Conservation (phyloP, 2,888 invertebrate species). For the Hemithea aestivaria region DNA sequence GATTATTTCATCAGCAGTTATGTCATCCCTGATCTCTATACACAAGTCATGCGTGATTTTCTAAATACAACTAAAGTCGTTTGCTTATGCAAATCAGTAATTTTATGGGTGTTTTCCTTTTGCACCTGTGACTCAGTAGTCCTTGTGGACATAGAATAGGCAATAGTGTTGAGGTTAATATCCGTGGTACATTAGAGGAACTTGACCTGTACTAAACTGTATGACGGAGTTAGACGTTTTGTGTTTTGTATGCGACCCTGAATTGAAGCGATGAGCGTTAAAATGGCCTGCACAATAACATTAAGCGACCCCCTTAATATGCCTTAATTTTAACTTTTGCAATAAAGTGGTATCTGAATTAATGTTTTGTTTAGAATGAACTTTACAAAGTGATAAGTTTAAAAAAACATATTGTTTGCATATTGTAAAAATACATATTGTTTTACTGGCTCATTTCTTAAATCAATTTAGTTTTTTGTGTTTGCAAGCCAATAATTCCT, state of each 20-base stretch:
- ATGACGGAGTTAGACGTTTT: constrained; percentile 33
- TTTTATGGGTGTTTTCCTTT: constrained; percentile 29
- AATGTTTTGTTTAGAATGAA: too few relatives aligned
- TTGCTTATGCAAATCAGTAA: constrained; percentile 26
- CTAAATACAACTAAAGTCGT: constrained; percentile 25
- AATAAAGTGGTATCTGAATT: too few relatives aligned
- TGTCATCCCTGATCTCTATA: constrained; percentile 12
- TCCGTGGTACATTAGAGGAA: constrained; percentile 17
- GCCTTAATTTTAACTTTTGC: too few relatives aligned
- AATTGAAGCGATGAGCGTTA: constrained; percentile 26
- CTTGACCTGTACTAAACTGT: constrained; percentile 31
- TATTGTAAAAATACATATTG: too few relatives aligned
- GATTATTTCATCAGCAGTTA: constrained; percentile 10
- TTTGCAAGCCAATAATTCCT: too few relatives aligned
- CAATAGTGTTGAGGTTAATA: constrained; percentile 25
- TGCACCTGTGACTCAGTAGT: constrained; percentile 11
- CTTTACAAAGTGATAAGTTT: too few relatives aligned
- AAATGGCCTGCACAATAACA: constrained; percentile 28
- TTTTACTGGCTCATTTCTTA: too few relatives aligned
- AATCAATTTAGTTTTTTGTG: too few relatives aligned
- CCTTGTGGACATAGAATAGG: too few relatives aligned
- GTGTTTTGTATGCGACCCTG: constrained; percentile 39
- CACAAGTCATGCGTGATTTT: constrained; percentile 21
- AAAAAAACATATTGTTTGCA: too few relatives aligned
- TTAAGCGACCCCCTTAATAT: too few relatives aligned